Conservation (phyloP, 2,888 invertebrate species). For the Euclidia mi region DNA sequence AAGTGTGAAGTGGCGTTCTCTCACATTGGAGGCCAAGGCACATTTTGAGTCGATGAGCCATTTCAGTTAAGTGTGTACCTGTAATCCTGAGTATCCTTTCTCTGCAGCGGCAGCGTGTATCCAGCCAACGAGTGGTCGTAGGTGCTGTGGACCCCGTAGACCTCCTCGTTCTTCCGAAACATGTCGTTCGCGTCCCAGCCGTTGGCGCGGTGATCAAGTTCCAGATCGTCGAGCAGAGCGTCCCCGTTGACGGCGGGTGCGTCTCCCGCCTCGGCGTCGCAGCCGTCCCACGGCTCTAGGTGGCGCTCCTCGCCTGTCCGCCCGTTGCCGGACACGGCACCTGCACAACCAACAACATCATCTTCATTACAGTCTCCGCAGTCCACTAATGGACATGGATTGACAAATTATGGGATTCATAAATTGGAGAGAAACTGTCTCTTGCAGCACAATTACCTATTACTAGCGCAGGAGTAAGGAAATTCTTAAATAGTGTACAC, state of each 20-base stretch:
- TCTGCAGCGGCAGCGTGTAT: constrained; percentile 96
- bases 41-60: no score
- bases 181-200: constrained; percentile 99
- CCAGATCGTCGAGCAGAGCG: constrained; percentile 92
- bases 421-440: no score
- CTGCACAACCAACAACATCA: no score
- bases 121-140: constrained; percentile 97
- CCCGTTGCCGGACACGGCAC: constrained; percentile 74
- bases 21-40: no score
- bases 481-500: no score
- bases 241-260: constrained; percentile 89
- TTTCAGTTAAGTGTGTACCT: constrained; percentile 81
- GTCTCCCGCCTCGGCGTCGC: constrained; percentile 86
- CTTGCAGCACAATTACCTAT: no score
- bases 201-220: constrained; percentile 94
- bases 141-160: constrained; percentile 97
- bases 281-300: constrained; percentile 97
- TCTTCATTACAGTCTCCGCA: no score
- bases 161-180: constrained; percentile 97
- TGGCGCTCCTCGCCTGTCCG: constrained; percentile 92
- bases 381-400: no score
- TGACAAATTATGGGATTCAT: no score
- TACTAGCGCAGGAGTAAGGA: no score
- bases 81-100: constrained; percentile 96
- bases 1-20: no score